Evolutionary conservation across 2,797 vertebrate species (phyloP).

Genomic region (Cyclopterus lumpus): DNA sequence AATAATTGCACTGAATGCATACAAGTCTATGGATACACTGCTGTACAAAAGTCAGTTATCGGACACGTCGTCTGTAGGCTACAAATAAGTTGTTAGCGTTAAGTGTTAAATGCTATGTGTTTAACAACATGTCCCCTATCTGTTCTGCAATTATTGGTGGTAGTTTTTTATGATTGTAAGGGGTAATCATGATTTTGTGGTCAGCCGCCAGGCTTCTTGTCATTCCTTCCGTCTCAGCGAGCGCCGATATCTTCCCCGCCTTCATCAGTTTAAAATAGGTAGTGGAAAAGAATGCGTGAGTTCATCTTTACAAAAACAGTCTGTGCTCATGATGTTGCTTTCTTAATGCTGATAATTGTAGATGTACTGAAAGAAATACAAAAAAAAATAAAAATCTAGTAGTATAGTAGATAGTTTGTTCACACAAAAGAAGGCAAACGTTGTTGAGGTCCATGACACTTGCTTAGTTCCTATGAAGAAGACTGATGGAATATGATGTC

Average conservation of each 20-base stretch:
- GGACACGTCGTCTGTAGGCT: slow-evolving; percentile 35
- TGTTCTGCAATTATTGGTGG: slow-evolving; percentile 31
- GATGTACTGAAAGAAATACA: slow-evolving; percentile 43
- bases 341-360: slow-evolving; percentile 61
- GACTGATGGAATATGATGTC: slow-evolving; percentile 44
- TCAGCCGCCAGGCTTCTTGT: slow-evolving; percentile 1
- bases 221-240: slow-evolving; percentile 1
- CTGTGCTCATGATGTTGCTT: slow-evolving; percentile 39
- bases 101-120: slow-evolving; percentile 57
- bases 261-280: slow-evolving; percentile 58
- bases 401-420: slow-evolving; percentile 33
- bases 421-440: slow-evolving; percentile 80
- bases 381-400: slow-evolving; percentile 19
- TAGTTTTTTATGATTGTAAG: slow-evolving; percentile 19
- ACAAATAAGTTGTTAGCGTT: slow-evolving; percentile 34
- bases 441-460: slow-evolving; percentile 84
- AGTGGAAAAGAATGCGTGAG: slow-evolving; percentile 72
- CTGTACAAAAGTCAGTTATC: slow-evolving; percentile 66
- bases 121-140: slow-evolving; percentile 35
- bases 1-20: slow-evolving; percentile 79
- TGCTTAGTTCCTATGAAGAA: slow-evolving; percentile 55
- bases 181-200: slow-evolving; percentile 13
- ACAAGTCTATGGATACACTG: slow-evolving; percentile 60
- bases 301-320: slow-evolving; percentile 85
- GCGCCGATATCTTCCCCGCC: neutral